Base-by-base conservation (phyloP, 2,888 invertebrate genomes). In the Coelogynopora nodosa region DNA sequence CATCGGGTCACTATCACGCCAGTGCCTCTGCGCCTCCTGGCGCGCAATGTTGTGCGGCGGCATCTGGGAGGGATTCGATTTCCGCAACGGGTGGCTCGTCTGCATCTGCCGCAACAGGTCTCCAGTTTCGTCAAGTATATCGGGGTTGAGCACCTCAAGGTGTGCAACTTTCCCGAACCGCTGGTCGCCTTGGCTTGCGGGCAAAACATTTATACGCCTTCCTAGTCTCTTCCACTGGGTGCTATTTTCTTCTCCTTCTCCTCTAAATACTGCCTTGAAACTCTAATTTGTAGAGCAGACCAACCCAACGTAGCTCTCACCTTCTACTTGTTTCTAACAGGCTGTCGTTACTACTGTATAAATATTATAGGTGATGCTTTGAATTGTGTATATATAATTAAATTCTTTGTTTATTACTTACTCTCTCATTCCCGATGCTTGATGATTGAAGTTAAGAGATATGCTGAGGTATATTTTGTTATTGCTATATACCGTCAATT, bases 11-110 rank as follows among this genome's bases (percentile, higher is more conserved):
- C 30, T 1, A 28, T 28, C 18, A 18, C 18, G 1, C 86, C 86
- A 0, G n/a, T 86, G 31, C 28, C 49, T 23, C 87, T 86, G 0
- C 29, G 67, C 23, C 87, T 86, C 23, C 49, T 86, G 18, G 87
- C 86, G 23, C 49, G 86, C 0, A 86, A 87, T 30, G 23, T 28
- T 0, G 23, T 86, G 1, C 86, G 86, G 0, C 27, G 67, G 10
- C 67, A 30, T 0, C 5, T 86, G 1, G 86, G 86, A 23, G 86
- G 86, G 0, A 67, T 87, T 27, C 30, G 49, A 23, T 86, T 86
- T 18, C 87, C 28, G 13, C 27, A 29, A 0, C 0, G 29, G 23
- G 49, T 86, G 23, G 18, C 26, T 0, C 86, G 86, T 0, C 86
- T 86, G 10, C 27, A 85, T 10, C 29, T 85, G 5, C 85, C 85